Base-by-base conservation (phyloP, 2,888 invertebrate species). In the Melieria omissa region DNA sequence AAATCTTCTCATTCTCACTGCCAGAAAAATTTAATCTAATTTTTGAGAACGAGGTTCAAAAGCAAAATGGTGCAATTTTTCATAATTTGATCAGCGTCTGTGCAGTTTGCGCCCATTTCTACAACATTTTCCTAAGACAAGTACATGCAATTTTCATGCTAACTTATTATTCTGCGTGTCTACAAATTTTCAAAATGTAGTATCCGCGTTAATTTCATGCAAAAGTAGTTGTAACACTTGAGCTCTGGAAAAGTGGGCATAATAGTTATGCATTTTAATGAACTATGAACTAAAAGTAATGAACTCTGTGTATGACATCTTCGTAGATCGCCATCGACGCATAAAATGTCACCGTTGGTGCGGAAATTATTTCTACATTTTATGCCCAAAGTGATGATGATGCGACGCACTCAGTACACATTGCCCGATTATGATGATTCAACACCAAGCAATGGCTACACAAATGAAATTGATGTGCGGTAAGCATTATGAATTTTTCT, bases 301-400 rank as follows among this genome's bases (percentile, higher is more conserved):
- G 3, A 42, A 2, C 29, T 41, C 10, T 65, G 14, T 63, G 7
- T 62, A 41, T 45, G 46, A 44, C 6, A 7, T 16, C n/a, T 41
- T 46, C 70, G 75, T 77, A 95, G 95, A 85, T 95, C 95, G 0
- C 96, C 97, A 16, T 95, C 96, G 5, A 97, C 97, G 0, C 96
- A 97, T 86, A 95, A 94, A 80, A 96, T 98, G 96, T 94, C 97
- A 0, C 94, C 95, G 0, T 92, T 95, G 91, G 93, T 97, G 82
- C 92, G 93, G 81, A 92, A 93, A 82, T 88, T 97, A 74, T 97
- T 98, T 87, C 90, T 98, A n/a, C 93, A 96, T 83, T 92, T 95
- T 83, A 95, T 98, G 93, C 98, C 98, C 0, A 92, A 94, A 78
- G 87, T 96, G 44, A 89, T 98, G 81, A 93, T 96, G 90, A 97